These are phyloP conservation scores for Melanchra persicariae DNA, from an alignment of 2,888 invertebrate genomes.

Conservation along the genomic window DNA sequence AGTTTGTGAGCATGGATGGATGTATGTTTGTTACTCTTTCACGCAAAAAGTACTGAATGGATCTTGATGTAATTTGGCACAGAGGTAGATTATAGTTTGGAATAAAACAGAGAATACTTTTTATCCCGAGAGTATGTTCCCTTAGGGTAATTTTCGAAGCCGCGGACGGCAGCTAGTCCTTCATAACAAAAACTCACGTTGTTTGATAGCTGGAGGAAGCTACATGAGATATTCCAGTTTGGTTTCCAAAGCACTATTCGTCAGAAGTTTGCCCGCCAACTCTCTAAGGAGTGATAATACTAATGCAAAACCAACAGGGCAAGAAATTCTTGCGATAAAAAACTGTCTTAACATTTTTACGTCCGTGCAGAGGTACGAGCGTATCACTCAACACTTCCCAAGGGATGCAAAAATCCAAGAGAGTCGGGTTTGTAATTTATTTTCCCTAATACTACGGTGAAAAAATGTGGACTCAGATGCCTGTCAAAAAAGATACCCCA, in stretches of 20 bases:
- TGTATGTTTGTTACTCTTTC: no score
- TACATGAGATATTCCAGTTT: constrained; percentile 15
- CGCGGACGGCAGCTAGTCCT: no score
- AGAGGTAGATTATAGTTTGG: no score
- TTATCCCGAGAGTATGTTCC: no score
- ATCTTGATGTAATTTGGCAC: no score
- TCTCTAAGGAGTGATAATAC: constrained; percentile 39
- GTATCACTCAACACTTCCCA: constrained; percentile 39
- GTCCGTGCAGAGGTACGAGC: constrained; percentile 17
- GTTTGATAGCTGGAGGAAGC: neutral
- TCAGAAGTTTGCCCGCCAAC: neutral
- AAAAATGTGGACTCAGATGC: constrained; percentile 25
- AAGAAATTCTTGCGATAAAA: constrained; percentile 30
- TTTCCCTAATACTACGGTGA: constrained; percentile 22
- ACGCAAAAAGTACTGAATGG: no score
- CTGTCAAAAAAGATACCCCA: constrained; percentile 30
- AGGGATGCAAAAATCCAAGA: constrained; percentile 33
- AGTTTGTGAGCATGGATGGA: no score
- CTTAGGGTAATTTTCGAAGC: no score
- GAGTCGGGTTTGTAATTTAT: constrained; percentile 37
- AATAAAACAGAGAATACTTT: no score
- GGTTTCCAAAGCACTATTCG: constrained; percentile 15
- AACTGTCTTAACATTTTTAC: constrained; percentile 8
- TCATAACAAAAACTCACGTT: neutral
- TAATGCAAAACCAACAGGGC: constrained; percentile 19